These are phyloP conservation scores for Abramis brama DNA, from an alignment of 2,113 vertebrate genomes.

Conservation along the genomic window DNA sequence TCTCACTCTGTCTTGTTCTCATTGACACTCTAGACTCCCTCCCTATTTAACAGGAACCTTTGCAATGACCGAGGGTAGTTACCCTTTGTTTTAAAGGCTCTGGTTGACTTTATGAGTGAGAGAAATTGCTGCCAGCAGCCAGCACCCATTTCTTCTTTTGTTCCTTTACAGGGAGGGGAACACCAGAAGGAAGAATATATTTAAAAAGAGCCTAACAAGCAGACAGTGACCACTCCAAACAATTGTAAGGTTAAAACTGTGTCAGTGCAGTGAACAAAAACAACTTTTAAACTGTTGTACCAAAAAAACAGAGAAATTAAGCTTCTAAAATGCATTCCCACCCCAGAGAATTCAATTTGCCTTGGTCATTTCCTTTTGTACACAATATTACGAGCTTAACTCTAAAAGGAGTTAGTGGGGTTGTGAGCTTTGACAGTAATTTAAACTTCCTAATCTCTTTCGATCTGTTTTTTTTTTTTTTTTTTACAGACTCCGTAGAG, in stretches of 20 bases:
- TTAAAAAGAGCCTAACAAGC: conserved; percentile 30
- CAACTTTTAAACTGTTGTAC: conserved; percentile 11
- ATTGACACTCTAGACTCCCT: background rate
- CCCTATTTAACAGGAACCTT: conserved; percentile 32
- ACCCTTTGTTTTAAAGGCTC: conserved; percentile 49
- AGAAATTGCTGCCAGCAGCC: conserved; percentile 31
- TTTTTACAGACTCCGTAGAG: background rate
- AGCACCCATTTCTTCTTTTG: conserved; percentile 45
- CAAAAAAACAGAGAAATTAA: background rate
- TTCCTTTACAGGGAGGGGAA: conserved; percentile 38
- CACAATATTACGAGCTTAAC: background rate
- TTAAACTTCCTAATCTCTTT: conserved; percentile 23
- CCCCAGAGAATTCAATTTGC: background rate
- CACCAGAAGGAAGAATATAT: conserved; percentile 43
- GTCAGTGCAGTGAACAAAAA: conserved; percentile 32
- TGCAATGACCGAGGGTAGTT: conserved; percentile 44
- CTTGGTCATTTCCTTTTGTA: background rate
- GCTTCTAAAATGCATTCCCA: background rate
- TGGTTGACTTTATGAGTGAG: conserved; percentile 45
- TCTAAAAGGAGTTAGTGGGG: conserved; percentile 25
- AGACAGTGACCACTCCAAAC: conserved; percentile 26
- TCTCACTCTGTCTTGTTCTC: background rate
- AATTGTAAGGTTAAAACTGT: conserved; percentile 23
- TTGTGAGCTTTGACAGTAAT: background rate
- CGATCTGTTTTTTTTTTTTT: conserved; percentile 16